Base-by-base conservation (phyloP, 2,888 invertebrate genomes). In the Gisinianus flammeolus region DNA sequence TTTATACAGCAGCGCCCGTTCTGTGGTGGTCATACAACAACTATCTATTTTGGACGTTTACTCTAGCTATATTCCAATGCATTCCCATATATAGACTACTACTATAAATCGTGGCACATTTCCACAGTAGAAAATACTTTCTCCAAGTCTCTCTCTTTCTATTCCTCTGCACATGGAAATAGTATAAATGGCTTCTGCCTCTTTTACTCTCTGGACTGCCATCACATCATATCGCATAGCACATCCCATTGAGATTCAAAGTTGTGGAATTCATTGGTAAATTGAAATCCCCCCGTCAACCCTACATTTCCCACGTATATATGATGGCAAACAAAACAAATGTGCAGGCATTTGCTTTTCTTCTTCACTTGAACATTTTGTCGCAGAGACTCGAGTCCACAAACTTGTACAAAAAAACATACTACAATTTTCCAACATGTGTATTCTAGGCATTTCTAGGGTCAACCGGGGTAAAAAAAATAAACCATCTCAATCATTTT, bases 281-380 rank as follows among this genome's bases (percentile, higher is more conserved):
- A 62, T 62, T 62, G 62, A 62, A 62, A 62, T 62, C 62, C 62
- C 44, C 54, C 62, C 62, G 62, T 62, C 62, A 62, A 26, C 24
- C 28, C 28, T 26, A 62, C 28, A 26, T 26, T 44, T 44, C 44
- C 44, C 19, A 44, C 12, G 12, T 35, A 35, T 35, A 35, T 35
- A 35, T 35, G 12, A 44, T 44, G 44, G 19, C 44, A 44, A 19
- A 44, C 44, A 44, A 44, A 44, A 44, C 19, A 44, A 44, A 44
- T 44, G 44, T 44, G 16, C 19, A 44, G 12, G 6, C 12, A 44
- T 44, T 44, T 44, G 19, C 44, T 44, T 44, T 44, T 6, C 19
- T 19, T 44, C 44, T 6, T 44, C 44, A 2, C 44, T 44, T 44
- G 44, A 44, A 44, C 44, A n/a, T n/a, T n/a, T 44, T 1, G 19